A percentile compares a stretch with the other conserved stretches of the same genome.
Conservation (phyloP, 2,888 invertebrate genomes). For the Cryptocephalus moraei region DNA sequence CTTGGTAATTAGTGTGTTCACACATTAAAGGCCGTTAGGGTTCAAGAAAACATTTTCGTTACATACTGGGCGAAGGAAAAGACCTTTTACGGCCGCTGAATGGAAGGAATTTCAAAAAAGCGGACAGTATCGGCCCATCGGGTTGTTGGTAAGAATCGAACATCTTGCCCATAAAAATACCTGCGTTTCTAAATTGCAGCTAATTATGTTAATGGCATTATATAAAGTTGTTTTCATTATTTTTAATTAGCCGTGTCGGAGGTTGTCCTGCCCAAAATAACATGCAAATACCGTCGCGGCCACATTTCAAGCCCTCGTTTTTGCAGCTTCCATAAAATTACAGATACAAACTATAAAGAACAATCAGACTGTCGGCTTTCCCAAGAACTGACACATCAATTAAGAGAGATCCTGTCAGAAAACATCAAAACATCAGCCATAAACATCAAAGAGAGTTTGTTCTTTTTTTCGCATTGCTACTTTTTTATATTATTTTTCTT, state of each 20-base stretch:
- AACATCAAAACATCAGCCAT: conserved; percentile 33
- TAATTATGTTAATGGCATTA: conserved; percentile 18
- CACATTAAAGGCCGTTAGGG: too few relatives aligned
- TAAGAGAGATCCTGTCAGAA: conserved; percentile 30
- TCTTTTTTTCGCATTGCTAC: conserved; percentile 21
- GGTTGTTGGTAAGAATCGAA: neutral
- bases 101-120: too few relatives aligned
- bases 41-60: too few relatives aligned
- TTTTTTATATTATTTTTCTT: conserved; percentile 17
- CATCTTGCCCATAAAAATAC: conserved; percentile 12
- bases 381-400: conserved; percentile 35
- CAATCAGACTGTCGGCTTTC: conserved; percentile 30
- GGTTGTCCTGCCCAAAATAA: conserved; percentile 11
- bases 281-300: conserved; percentile 11
- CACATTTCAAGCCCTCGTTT: neutral
- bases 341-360: conserved; percentile 26
- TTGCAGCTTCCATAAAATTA: neutral
- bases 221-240: conserved; percentile 20
- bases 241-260: conserved; percentile 12
- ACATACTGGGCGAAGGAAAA: too few relatives aligned
- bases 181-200: conserved; percentile 13
- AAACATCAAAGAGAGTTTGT: conserved; percentile 26
- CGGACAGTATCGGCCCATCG: conserved; percentile 6
- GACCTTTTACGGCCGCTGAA: too few relatives aligned
- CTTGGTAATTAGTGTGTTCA: too few relatives aligned